Percentiles rank a stretch among this genome's conserved stretches.
These are phyloP conservation scores for Suricata suricatta DNA, from an alignment of 2,113 vertebrate species.

Conservation along the genomic window DNA sequence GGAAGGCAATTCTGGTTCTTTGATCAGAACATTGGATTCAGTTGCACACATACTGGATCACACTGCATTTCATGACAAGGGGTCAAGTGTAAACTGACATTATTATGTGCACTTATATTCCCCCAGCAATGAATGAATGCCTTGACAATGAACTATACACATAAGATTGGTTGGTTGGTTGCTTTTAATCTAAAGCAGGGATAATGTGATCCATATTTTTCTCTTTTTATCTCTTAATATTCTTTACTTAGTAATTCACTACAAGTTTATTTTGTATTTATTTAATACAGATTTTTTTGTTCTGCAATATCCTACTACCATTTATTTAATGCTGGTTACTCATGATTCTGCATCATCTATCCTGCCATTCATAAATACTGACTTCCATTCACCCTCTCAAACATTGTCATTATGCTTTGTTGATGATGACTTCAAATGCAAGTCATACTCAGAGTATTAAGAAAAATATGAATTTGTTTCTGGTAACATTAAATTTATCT, in stretches of 20 bases:
- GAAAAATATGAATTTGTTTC: neutral
- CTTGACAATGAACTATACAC: neutral
- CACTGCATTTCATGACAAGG: neutral
- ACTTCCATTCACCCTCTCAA: neutral
- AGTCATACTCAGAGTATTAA: neutral
- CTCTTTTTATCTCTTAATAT: neutral
- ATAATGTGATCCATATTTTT: neutral
- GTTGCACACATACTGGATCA: neutral
- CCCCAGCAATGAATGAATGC: neutral
- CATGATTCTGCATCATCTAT: neutral
- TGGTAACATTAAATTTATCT: neutral
- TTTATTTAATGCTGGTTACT: neutral
- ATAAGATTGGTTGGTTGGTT: neutral
- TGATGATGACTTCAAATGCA: neutral
- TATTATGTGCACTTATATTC: neutral
- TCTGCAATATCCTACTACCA: neutral
- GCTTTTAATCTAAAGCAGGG: neutral
- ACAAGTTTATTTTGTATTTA: neutral
- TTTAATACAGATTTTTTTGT: neutral
- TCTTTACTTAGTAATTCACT: neutral
- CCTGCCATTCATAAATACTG: neutral
- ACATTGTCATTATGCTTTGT: neutral
- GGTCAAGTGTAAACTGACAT: neutral
- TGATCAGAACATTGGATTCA: neutral
- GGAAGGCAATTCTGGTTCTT: neutral